Evolutionary conservation across 2,797 vertebrate species (phyloP).

Genomic region (Scolopax bukidnonensis): DNA sequence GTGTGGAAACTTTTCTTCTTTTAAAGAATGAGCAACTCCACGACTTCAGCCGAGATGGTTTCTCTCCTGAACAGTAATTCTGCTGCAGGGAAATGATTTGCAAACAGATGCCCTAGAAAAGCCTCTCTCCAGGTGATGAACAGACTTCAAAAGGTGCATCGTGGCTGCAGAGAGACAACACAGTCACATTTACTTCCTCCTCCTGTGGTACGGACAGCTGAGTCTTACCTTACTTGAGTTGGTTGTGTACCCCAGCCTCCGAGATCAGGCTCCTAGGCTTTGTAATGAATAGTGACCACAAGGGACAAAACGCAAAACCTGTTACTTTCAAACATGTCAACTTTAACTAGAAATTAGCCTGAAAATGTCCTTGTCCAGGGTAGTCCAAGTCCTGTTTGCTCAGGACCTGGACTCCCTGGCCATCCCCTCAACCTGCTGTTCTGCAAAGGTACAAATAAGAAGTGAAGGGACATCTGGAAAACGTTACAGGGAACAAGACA

Average conservation of each 20-base stretch:
- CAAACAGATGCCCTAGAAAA: background rate
- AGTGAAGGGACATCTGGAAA: background rate
- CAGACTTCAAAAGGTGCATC: too few species aligned
- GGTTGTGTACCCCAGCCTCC: too few species aligned
- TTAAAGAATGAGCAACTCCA: background rate
- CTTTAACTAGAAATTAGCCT: background rate
- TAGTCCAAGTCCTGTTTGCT: background rate
- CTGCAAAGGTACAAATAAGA: background rate
- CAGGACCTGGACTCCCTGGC: background rate
- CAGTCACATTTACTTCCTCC: background rate
- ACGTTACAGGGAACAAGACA: too few species aligned
- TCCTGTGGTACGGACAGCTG: background rate
- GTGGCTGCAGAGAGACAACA: background rate
- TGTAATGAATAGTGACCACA: background rate
- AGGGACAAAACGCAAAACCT: background rate
- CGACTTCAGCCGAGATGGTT: background rate
- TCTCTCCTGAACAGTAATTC: background rate
- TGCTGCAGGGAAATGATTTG: background rate
- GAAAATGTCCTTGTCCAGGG: background rate
- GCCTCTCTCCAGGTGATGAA: background rate
- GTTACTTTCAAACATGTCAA: background rate
- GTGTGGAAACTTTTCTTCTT: background rate
- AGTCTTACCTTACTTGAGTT: background rate
- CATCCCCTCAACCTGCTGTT: background rate
- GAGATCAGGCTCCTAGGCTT: background rate